phyloP scores from a whole-genome alignment of 2,888 invertebrate genomes.

The Synergus itoensis region DNA sequence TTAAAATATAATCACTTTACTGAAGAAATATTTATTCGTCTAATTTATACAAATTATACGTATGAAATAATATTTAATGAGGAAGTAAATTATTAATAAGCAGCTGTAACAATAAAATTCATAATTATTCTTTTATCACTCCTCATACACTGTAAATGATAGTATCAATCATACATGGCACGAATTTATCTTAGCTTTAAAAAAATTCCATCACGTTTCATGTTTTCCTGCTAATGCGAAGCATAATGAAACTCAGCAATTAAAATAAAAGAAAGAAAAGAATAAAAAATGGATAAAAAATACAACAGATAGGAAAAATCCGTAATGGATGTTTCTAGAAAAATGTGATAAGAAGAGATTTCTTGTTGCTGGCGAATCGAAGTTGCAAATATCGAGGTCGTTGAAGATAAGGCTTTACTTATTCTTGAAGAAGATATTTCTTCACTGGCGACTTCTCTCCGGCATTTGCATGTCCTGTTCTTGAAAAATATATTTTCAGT shows the following conservation, averaged over 20 bases:
- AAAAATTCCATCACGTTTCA: slow-evolving; percentile 32
- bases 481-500: slow-evolving; percentile 7
- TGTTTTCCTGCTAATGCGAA: slow-evolving; percentile 4
- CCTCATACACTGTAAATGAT: background rate
- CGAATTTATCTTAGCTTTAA: slow-evolving; percentile 3
- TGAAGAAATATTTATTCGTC: background rate
- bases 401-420: slow-evolving; percentile 23
- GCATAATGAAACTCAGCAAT: slow-evolving; percentile 11
- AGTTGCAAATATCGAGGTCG: slow-evolving; percentile 27
- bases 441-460: background rate
- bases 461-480: background rate
- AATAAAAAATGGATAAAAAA: slow-evolving; percentile 3
- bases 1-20: background rate
- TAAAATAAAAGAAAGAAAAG: slow-evolving; percentile 14
- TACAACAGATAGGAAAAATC: slow-evolving; percentile 28
- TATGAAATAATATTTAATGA: background rate
- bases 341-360: slow-evolving; percentile 2
- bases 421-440: slow-evolving; percentile 27
- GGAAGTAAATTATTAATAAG: background rate
- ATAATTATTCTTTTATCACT: slow-evolving; percentile 4
- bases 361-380: slow-evolving; percentile 30
- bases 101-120: background rate
- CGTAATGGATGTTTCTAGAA: slow-evolving; percentile 4
- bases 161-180: slow-evolving; percentile 7
- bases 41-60: background rate